Evolutionary conservation across 53 echinoderm and acorn worm genomes (phyloP).

Genomic region (Holothuria leucospilota): DNA sequence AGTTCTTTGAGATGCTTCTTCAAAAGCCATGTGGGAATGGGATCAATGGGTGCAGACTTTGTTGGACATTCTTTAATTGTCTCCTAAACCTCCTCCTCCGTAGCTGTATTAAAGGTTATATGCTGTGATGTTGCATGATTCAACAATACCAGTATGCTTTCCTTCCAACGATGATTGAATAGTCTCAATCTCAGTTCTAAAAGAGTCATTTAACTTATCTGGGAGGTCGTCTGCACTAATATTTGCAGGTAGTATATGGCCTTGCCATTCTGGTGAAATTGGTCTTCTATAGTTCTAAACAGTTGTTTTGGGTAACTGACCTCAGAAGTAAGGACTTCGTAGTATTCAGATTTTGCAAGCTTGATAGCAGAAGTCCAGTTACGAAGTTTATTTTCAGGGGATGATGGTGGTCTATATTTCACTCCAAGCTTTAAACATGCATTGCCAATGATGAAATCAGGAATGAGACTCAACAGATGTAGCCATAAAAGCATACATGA

Average conservation of each 20-base stretch:
- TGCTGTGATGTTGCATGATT: neutral
- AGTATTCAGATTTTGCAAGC: neutral
- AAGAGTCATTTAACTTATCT: too few species aligned
- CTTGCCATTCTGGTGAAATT: too few species aligned
- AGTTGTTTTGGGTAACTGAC: too few species aligned
- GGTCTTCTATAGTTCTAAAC: too few species aligned
- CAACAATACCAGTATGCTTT: neutral
- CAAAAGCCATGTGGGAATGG: conserved; percentile 5
- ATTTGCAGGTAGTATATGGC: neutral
- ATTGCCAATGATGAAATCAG: neutral
- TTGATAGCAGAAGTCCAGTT: neutral
- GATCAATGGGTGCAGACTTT: neutral
- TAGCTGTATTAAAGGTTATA: neutral
- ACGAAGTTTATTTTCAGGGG: conserved; percentile 16
- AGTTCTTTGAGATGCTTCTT: too few species aligned
- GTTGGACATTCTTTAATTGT: neutral
- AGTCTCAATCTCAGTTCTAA: too few species aligned
- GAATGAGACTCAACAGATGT: neutral
- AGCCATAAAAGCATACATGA: neutral
- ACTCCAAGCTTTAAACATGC: conserved; percentile 16
- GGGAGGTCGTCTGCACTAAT: conserved; percentile 1
- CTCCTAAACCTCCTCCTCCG: too few species aligned
- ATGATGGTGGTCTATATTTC: conserved; percentile 11
- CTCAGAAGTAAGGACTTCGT: neutral
- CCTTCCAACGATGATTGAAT: neutral